Base-by-base conservation (phyloP, 2,113 vertebrate species). In the Plectropomus leopardus region DNA sequence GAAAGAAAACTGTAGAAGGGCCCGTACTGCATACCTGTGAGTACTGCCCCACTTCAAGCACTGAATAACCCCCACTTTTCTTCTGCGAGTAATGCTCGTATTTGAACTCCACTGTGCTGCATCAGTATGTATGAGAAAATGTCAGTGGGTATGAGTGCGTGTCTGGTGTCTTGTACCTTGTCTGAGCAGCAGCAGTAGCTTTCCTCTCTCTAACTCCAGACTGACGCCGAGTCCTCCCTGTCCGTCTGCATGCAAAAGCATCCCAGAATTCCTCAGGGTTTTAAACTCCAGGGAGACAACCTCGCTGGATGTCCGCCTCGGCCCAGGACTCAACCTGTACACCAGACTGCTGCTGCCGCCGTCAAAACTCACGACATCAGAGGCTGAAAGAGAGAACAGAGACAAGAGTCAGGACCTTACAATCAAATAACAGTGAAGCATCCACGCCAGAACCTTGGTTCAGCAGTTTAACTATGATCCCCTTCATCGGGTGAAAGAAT, bases 261-360 rank as follows among this genome's bases (percentile, higher is more conserved):
- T 89, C 85, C 92, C 92, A 63, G 67, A 87, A 36, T 90, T 92
- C 71, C 73, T 89, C 85, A 72, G 65, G 55, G 87, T 92, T 79
- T 92, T 93, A 66, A 93, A 93, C 82, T 92, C 82, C 55, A 93
- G 61, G 1, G 86, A 89, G 40, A 92, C 2, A 4, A 82, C 60
- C 15, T 91, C 87, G 36, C 67, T 76, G 76, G 76, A 76, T 3
- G 28, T 7, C 1, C 0, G 32, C 19, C 34, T 80, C 1, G 1
- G 50, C 21, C 9, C 44, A 0, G 87, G 66, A 42, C 77, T 84
- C 36, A 44, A 34, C 26, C 77, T 66, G 91, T 51, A 92, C 34
- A 26, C 36, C 80, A 92, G 81, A 24, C 78, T 9, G 63, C 87
- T 71, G 73, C 88, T 32, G 72, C 58, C 5, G 58, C 80, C 77